Evolutionary conservation across 2,797 vertebrate species (phyloP), one percentile per base, ranked within the genome.

Genomic region (Aeoliscus strigatus): DNA sequence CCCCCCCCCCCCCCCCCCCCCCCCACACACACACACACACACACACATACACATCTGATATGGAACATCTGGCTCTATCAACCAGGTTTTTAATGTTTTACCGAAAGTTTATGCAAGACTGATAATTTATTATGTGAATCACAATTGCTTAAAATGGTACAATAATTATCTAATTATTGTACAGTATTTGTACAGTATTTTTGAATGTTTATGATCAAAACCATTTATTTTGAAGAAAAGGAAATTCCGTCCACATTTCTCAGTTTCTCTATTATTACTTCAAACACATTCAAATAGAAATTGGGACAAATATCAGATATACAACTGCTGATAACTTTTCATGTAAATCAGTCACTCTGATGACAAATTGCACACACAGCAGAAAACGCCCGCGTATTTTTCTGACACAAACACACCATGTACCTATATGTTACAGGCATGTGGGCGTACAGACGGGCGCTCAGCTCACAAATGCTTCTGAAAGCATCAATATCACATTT

Each of bases 401-500:
- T 68, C 51, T 63, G 27, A 73, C 44, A 65, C 53, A 59, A 51
- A 63, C 41, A 42, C 58, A 70, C 53, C 58, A 46, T n/a, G n/a
- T n/a, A n/a, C n/a, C n/a, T n/a, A n/a, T n/a, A 47, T 51, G 60
- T 57, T 66, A 32, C 60, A 84, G 51, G 66, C 42, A 81, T 65
- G 88, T 90, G 87, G 87, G 86, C 59, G 86, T 86, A 75, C 32
- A 84, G 67, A 71, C 60, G 57, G 44, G 42, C 50, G 33, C 66
- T 69, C 46, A 17, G 65, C 63, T 81, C 63, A 73, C 73, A 81
- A 80, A 80, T 75, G 71, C 79, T 73, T 79, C 71, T 75, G 71
- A 83, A 81, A 82, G 77, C 84, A 79, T 80, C 78, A 85, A 87
- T 83, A 86, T 83, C 81, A 83, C 79, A 82, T 88, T 87, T 90